Conservation (phyloP, 2,888 invertebrate genomes). For the Andrena dorsata region DNA sequence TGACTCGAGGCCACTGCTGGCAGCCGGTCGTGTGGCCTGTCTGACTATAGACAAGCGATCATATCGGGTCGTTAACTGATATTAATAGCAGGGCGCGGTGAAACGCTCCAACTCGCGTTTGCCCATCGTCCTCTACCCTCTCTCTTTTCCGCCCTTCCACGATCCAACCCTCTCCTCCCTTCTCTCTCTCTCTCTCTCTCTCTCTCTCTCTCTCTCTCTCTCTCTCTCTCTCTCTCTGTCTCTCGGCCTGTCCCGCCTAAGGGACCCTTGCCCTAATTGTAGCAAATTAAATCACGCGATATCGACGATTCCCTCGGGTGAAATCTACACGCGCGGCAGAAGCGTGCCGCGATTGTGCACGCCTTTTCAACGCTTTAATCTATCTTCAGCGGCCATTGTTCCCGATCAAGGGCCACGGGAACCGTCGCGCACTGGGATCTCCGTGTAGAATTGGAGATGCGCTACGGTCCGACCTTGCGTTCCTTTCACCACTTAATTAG, state of each 20-base stretch:
- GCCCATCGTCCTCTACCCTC: conserved; percentile 22
- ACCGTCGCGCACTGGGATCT: not conserved
- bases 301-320: conserved; percentile 72
- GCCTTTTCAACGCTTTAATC: conserved; percentile 65
- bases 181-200: conserved; percentile 10
- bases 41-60: conserved; percentile 79
- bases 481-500: not conserved
- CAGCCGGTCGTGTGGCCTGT: conserved; percentile 62
- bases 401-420: conserved; percentile 56
- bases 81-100: conserved; percentile 85
- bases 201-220: not conserved
- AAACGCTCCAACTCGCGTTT: conserved; percentile 37
- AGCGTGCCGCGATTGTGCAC: conserved; percentile 68
- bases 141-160: conserved; percentile 16
- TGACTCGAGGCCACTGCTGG: conserved; percentile 40
- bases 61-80: conserved; percentile 85
- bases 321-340: conserved; percentile 52
- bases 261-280: conserved; percentile 80
- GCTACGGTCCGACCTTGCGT: conserved; percentile 1
- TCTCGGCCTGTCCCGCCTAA: conserved; percentile 44
- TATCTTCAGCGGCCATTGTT: conserved; percentile 44
- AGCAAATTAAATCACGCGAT: conserved; percentile 83
- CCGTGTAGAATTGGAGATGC: not conserved
- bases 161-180: conserved; percentile 3
- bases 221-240: not conserved